Base-by-base conservation (phyloP, 2,797 vertebrate genomes). In the Coranthus polyacanthus region DNA sequence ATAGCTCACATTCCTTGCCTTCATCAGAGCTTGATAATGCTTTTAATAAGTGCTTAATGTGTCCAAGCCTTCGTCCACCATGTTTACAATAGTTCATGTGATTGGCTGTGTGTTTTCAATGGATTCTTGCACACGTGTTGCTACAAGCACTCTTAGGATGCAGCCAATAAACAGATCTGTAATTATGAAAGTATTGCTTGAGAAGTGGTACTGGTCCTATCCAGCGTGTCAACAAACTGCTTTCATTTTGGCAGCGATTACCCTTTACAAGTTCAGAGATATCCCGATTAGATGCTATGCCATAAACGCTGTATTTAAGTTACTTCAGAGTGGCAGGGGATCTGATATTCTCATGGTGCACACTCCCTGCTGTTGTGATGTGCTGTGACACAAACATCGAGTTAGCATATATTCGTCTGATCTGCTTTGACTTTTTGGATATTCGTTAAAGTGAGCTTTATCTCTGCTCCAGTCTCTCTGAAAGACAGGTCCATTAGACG, bases 1-100 rank as follows among this genome's bases (percentile, higher is more conserved):
- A 89, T 96, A 87, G 88, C 93, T 95, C 87, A 88, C 91, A 98
- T 97, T 97, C 95, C 95, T 94, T 76, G 76, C 86, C 90, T 94
- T 91, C 94, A 95, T 78, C 91, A 87, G 88, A 93, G 94, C 94
- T 87, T 93, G 87, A 94, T 94, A 95, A 93, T 93, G 89, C 84
- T 84, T 90, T 83, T 93, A 92, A 92, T 91, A 92, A 86, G 87
- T 71, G 36, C 63, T 83, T 85, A 82, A 90, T 87, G 74, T 79
- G 83, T 85, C 79, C 9, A 38, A 50, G 52, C 24, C 41, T 49
- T 50, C 49, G 10, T 34, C 66, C 55, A 67, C 52, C 16, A 72
- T 47, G 16, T 70, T 78, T 43, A 45, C 41, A 12, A 4, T 17
- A 6, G 7, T 44, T 50, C 43, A 12, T 17, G 17, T 47, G 37